Evolutionary conservation across 1,140 invertebrate genomes (phyloP).

Genomic region (Drosophila takahashii): DNA sequence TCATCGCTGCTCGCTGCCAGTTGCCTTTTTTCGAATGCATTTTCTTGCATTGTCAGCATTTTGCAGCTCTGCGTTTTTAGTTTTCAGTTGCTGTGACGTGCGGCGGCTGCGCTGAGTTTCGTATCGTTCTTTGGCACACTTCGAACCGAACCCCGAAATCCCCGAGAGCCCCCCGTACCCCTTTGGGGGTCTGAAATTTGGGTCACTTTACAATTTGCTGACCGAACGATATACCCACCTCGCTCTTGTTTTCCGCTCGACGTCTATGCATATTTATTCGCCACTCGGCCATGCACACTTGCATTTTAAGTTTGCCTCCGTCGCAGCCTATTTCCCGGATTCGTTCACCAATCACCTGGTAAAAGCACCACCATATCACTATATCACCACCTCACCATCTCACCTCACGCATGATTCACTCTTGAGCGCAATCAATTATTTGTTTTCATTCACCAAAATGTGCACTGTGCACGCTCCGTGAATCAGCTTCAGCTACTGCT

Average conservation of each 20-base stretch:
- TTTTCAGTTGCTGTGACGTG: slow-evolving; percentile 57
- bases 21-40: slow-evolving; percentile 60
- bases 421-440: slow-evolving; percentile 71
- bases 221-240: slow-evolving; percentile 63
- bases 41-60: slow-evolving; percentile 82
- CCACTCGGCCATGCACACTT: slow-evolving; percentile 62
- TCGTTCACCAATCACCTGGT: slow-evolving; percentile 9
- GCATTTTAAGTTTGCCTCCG: slow-evolving; percentile 46
- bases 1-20: slow-evolving; percentile 10
- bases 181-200: slow-evolving; percentile 59
- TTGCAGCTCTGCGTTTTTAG: slow-evolving; percentile 43
- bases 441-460: slow-evolving; percentile 75
- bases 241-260: slow-evolving; percentile 52
- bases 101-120: slow-evolving; percentile 51
- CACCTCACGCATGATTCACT: slow-evolving; percentile 74
- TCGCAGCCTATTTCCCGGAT: slow-evolving; percentile 63
- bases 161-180: not conserved
- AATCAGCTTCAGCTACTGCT: slow-evolving; percentile 37
- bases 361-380: not conserved
- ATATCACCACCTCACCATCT: slow-evolving; percentile 4
- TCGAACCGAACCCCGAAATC: slow-evolving; percentile 32
- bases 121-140: slow-evolving; percentile 73
- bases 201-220: slow-evolving; percentile 82
- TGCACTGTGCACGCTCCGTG: slow-evolving; percentile 64
- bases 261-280: slow-evolving; percentile 63